Percentiles rank a stretch among this genome's conserved stretches.
Evolutionary conservation across 2,113 vertebrate species (phyloP).

Genomic region (Archocentrus centrarchus): DNA sequence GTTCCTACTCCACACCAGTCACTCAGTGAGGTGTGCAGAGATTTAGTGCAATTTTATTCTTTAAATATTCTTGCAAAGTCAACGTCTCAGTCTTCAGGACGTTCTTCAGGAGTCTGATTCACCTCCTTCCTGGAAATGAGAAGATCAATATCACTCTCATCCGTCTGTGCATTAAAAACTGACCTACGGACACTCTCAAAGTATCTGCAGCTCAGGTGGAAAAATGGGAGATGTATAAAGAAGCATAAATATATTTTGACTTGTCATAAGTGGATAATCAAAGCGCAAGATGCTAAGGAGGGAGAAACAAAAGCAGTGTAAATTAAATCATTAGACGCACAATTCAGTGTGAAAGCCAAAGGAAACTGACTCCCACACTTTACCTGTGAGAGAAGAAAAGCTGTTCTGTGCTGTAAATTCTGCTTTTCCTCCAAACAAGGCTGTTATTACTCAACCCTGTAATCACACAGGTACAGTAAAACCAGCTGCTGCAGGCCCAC

Average conservation of each 20-base stretch:
- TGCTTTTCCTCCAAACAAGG: background rate
- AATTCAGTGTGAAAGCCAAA: background rate
- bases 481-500: conserved; percentile 4
- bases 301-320: no score
- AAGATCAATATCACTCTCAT: background rate
- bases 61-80: background rate
- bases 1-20: background rate
- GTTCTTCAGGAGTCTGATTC: no score
- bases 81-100: background rate
- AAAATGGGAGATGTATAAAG: background rate
- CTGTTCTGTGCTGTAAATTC: background rate
- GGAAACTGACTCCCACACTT: background rate
- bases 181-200: background rate
- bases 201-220: background rate
- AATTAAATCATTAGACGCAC: background rate
- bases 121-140: no score
- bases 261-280: background rate
- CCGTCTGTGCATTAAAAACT: background rate
- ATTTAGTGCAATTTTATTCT: no score
- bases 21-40: background rate
- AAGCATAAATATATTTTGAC: background rate
- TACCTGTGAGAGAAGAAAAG: background rate
- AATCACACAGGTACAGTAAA: conserved; percentile 22
- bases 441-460: conserved; percentile 39
- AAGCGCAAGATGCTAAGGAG: background rate